phyloP scores from a whole-genome alignment of 2,888 invertebrate species.

The Didymodactylos carnosus region DNA sequence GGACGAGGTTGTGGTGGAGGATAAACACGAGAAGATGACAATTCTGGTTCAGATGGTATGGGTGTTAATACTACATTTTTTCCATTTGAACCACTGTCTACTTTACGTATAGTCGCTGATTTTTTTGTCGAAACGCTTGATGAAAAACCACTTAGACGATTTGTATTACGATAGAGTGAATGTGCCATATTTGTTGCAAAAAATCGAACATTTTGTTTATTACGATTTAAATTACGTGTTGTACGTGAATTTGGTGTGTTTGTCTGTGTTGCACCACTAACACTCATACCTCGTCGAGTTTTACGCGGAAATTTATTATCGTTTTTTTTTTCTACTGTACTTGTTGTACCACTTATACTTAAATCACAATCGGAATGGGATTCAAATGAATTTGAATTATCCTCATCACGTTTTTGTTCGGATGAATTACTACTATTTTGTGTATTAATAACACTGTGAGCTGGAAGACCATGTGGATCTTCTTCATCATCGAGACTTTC shows the following conservation, averaged over 20 bases:
- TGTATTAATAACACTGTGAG: background rate
- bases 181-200: background rate
- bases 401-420: background rate
- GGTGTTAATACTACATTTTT: background rate
- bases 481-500: background rate
- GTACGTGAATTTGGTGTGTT: background rate
- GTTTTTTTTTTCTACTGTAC: background rate
- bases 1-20: conserved; percentile 4
- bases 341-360: background rate
- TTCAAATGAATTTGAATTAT: conserved; percentile 10
- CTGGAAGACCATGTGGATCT: background rate
- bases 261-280: background rate
- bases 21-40: background rate
- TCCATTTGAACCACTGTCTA: background rate
- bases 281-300: background rate
- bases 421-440: background rate
- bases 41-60: background rate
- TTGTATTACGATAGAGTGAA: background rate
- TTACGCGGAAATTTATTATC: background rate
- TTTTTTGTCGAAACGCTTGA: too few relatives aligned
- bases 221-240: background rate
- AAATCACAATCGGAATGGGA: conserved; percentile 11
- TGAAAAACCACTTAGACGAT: background rate
- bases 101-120: background rate
- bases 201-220: background rate